Evolutionary conservation across 2,888 invertebrate species (phyloP).

Genomic region (Sialis fuliginosa): DNA sequence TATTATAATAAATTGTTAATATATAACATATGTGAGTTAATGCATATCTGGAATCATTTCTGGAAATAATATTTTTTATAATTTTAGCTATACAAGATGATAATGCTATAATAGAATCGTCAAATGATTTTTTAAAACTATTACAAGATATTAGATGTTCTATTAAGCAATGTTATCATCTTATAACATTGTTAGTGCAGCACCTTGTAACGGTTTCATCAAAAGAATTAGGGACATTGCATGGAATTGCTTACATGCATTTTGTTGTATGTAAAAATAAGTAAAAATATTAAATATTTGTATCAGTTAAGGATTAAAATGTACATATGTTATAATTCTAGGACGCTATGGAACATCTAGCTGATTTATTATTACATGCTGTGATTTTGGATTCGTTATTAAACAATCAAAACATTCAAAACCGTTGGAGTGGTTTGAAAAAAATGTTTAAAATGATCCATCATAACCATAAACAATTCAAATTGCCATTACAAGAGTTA

Average conservation of each 20-base stretch:
- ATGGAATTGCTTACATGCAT: conserved; percentile 18
- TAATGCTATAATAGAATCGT: conserved; percentile 18
- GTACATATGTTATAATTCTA: conserved; percentile 27
- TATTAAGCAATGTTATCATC: conserved; percentile 49
- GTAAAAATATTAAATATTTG: background rate
- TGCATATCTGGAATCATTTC: background rate
- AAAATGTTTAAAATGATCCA: conserved; percentile 51
- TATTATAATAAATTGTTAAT: conserved; percentile 42
- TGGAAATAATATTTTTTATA: conserved; percentile 3
- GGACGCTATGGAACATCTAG: conserved; percentile 34
- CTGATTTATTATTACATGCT: conserved; percentile 46
- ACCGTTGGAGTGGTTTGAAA: conserved; percentile 63
- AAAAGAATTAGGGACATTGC: conserved; percentile 22
- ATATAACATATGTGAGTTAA: conserved; percentile 43
- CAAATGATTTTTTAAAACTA: conserved; percentile 36
- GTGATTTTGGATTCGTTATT: conserved; percentile 51
- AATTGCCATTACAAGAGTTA: conserved; percentile 40
- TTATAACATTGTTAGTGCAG: conserved; percentile 49
- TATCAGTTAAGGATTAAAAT: conserved; percentile 20
- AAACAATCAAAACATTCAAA: conserved; percentile 32
- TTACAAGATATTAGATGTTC: conserved; percentile 48
- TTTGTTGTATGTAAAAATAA: conserved; percentile 12
- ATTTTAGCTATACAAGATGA: conserved; percentile 17
- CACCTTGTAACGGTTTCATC: conserved; percentile 56
- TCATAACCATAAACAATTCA: conserved; percentile 41